Evolutionary conservation across 2,888 invertebrate species (phyloP).

Genomic region (Folsomia manolachei): DNA sequence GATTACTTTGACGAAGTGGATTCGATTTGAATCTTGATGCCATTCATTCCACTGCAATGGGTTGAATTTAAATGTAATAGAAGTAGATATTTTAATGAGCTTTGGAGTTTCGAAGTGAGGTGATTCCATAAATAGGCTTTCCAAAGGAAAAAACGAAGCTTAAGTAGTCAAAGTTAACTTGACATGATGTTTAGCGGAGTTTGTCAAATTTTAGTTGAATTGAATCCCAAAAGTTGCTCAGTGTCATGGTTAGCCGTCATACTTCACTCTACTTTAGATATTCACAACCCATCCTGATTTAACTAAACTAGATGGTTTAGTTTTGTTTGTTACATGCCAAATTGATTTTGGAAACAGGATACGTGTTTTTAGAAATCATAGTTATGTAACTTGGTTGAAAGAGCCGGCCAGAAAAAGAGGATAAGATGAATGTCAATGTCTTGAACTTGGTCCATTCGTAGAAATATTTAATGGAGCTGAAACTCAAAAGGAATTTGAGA

Average conservation of each 20-base stretch:
- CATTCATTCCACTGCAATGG: conserved; percentile 1
- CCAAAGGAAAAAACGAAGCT: background rate
- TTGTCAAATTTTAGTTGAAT: background rate
- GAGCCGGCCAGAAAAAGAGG: conserved; percentile 7
- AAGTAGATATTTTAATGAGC: background rate
- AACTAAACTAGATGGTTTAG: background rate
- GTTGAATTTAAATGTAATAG: too few species aligned
- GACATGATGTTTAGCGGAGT: background rate
- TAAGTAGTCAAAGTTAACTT: too few species aligned
- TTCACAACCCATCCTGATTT: too few species aligned
- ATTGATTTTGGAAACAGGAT: background rate
- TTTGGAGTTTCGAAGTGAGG: background rate
- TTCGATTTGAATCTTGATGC: conserved; percentile 7
- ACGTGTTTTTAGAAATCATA: background rate
- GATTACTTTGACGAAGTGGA: conserved; percentile 1
- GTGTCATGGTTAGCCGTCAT: too few species aligned
- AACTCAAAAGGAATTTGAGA: too few species aligned
- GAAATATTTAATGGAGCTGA: conserved; percentile 14
- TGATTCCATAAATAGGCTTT: background rate
- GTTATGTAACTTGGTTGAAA: background rate
- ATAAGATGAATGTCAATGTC: conserved; percentile 17
- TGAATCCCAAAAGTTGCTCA: background rate
- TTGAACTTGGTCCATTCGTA: conserved; percentile 20
- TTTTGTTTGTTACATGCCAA: background rate
- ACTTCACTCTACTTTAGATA: background rate